These are phyloP conservation scores for Ormyrus pomaceus DNA, from an alignment of 2,888 invertebrate species.

Conservation along the genomic window DNA sequence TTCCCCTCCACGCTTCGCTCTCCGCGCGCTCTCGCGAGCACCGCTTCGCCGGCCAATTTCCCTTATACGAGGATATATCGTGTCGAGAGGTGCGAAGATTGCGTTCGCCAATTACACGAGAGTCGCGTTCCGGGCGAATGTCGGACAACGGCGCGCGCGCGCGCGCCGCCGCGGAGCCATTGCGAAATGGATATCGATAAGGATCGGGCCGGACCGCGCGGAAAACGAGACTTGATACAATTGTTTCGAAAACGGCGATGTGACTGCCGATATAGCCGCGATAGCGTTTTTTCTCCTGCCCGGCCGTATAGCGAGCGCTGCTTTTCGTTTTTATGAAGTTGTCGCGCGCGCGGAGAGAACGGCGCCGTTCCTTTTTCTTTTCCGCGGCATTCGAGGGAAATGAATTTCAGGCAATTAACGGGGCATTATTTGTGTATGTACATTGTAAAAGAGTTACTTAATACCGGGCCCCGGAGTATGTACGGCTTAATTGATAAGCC, in stretches of 20 bases:
- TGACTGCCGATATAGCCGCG: constrained; percentile 20
- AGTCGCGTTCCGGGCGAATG: constrained; percentile 39
- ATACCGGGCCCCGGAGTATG: constrained; percentile 2
- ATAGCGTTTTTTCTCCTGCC: background rate
- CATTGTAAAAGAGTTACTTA: constrained; percentile 50
- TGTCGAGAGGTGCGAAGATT: constrained; percentile 55
- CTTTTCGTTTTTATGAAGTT: constrained; percentile 51
- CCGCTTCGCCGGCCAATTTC: background rate
- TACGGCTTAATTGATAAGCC: constrained; percentile 51
- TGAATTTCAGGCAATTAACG: constrained; percentile 48
- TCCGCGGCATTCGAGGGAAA: constrained; percentile 18
- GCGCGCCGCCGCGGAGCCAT: constrained; percentile 7
- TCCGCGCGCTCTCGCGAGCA: background rate
- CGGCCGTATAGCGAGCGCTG: constrained; percentile 26
- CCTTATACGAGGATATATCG: background rate
- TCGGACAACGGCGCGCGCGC: constrained; percentile 33
- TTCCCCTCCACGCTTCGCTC: too few species aligned
- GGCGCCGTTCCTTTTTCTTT: constrained; percentile 12
- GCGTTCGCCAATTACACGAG: constrained; percentile 56
- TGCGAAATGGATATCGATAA: constrained; percentile 51
- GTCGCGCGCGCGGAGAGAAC: constrained; percentile 25
- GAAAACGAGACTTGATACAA: constrained; percentile 57
- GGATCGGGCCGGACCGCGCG: constrained; percentile 20
- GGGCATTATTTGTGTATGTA: constrained; percentile 41
- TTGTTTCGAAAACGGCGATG: constrained; percentile 57